Evolutionary conservation across 1,140 invertebrate genomes (phyloP), one percentile per base, ranked within the genome.

Genomic region (Sycophila sp.): DNA sequence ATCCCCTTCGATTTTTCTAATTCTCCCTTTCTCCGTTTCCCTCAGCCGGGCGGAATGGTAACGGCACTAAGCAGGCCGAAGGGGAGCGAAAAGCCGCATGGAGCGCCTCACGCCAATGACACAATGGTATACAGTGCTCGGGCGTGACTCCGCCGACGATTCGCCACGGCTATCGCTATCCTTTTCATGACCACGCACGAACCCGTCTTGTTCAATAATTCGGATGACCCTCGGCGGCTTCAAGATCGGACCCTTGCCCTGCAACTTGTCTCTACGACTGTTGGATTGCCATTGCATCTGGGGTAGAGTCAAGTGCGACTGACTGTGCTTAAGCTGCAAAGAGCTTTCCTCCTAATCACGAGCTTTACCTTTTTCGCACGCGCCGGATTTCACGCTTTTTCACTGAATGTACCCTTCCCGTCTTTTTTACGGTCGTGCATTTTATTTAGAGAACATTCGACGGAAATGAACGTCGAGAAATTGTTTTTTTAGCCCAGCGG

Each of bases 121-220:
- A 83, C 81, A 84, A 85, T 79, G 79, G 78, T 76, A 70, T n/a
- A 80, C 77, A 79, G 78, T 78, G 80, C 81, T 82, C 79, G 79
- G 81, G 82, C 80, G 82, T 83, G 83, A 85, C 83, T 80, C 75
- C 36, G 68, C 62, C 74, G 67, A 71, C 76, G 76, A 83, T 82
- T 82, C 77, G 80, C 76, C 78, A 81, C 71, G 79, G 73, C 77
- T 40, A 71, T 77, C 77, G 76, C 55, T 68, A 22, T 42, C 53
- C 22, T 42, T 47, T 67, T 67, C 47, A 65, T 15, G 62, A 47
- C 62, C 53, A n/a, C 34, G 24, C 11, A 24, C 38, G 24, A 15
- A n/a, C 34, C 19, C 49, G 49, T 38, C 22, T 60, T 32, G 22
- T 15, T 42, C 24, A 42, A 60, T 45, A 30, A 42, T 60, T 40